Base-by-base conservation (phyloP, 1,140 invertebrate genomes). In the Popillia japonica region DNA sequence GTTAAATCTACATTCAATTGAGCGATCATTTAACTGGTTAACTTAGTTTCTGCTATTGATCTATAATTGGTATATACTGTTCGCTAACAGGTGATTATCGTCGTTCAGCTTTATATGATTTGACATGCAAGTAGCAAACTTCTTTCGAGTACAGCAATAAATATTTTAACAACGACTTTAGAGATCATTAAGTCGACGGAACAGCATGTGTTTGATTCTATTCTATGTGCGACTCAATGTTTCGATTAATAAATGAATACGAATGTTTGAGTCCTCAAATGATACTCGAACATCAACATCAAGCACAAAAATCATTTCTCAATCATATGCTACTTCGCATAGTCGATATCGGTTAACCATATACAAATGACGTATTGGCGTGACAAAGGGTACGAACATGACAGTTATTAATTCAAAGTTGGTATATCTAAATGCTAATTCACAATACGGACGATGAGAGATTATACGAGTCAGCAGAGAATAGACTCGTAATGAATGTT, bases 361-460 rank as follows among this genome's bases (percentile, higher is more conserved):
- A 48, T 48, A 10, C 44, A 48, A 48, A 48, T 48, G 44, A 48
- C 44, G 17, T 48, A 48, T 48, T n/a, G 44, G 11, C 44, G 44
- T n/a, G 17, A 48, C 44, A 48, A 48, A 48, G 44, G 11, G 44
- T 48, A 48, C 44, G 44, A 48, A n/a, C 44, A 14, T n/a, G 6
- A 48, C 44, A 48, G 11, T 48, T 48, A 48, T 48, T 48, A 48
- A 48, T 48, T 48, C 44, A 48, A 48, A 2, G 44, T 48, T 10
- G 44, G 11, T 48, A 48, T 48, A 48, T 48, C 44, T 48, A 48
- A 48, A 48, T 11, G 44, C 44, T 48, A 48, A 48, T 48, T n/a
- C 3, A 48, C 11, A 48, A 48, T 48, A n/a, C 44, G 17, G 44
- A 48, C 44, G 44, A 48, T 48, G 8, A 11, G 17, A 48, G 44